These are phyloP conservation scores for Leucophenga montana DNA, from an alignment of 2,888 invertebrate species.

Conservation along the genomic window DNA sequence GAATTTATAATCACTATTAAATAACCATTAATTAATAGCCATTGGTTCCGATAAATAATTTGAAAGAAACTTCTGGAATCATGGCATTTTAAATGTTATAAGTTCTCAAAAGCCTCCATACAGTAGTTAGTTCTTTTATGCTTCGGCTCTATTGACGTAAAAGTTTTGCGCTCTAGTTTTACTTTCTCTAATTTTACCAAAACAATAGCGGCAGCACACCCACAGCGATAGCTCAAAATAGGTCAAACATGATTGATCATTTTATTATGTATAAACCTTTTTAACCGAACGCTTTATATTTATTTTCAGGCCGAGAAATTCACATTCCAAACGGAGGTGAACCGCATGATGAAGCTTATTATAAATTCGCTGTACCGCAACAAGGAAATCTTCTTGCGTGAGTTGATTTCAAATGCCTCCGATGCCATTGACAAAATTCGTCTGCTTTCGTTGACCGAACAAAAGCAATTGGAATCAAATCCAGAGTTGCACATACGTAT, in stretches of 20 bases:
- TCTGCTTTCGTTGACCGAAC: slow-evolving; percentile 91
- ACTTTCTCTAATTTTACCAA: not conserved
- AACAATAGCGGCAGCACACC: not conserved
- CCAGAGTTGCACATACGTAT: slow-evolving; percentile 92
- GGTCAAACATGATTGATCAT: slow-evolving; percentile 2
- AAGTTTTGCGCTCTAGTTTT: no score
- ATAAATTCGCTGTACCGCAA: slow-evolving; percentile 99
- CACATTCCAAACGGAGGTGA: slow-evolving; percentile 98
- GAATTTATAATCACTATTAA: not conserved
- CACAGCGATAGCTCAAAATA: not conserved
- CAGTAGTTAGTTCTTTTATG: no score
- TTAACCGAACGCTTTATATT: not conserved
- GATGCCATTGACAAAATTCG: slow-evolving; percentile 99
- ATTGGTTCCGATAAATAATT: no score
- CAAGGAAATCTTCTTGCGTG: slow-evolving; percentile 98
- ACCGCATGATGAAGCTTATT: slow-evolving; percentile 99
- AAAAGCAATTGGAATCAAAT: slow-evolving; percentile 83
- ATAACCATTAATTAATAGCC: no score
- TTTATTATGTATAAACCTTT: not conserved
- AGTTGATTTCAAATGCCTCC: slow-evolving; percentile 98
- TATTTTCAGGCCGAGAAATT: slow-evolving; percentile 81
- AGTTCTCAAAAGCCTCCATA: not conserved
- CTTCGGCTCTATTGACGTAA: no score
- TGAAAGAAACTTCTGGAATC: no score
- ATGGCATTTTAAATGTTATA: not conserved